Conservation (phyloP, 2,113 vertebrate genomes). For the Montifringilla adamsi region DNA sequence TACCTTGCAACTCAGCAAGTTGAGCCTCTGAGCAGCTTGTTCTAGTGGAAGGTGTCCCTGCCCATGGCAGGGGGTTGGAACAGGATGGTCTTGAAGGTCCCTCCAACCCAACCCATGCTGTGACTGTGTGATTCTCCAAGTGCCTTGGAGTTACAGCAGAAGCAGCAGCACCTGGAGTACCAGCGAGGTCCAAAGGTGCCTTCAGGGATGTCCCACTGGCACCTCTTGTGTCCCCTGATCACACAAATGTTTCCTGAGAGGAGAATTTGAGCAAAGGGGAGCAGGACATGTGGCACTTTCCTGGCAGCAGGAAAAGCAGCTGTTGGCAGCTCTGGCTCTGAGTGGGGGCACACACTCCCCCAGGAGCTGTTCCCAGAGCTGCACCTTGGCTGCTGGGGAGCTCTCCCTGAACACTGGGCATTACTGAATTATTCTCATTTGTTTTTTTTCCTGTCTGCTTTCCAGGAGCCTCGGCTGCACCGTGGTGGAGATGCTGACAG, state of each 20-base stretch:
- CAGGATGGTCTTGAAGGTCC: not conserved
- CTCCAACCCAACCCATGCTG: not conserved
- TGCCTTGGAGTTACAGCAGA: not conserved
- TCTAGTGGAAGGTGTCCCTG: not conserved
- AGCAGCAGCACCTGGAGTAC: not conserved
- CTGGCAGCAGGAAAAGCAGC: not conserved
- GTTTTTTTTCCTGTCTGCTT: not conserved
- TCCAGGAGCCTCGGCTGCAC: slow-evolving; percentile 93
- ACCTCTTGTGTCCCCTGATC: not conserved
- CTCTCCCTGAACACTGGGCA: not conserved
- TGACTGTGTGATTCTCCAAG: not conserved
- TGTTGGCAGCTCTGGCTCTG: not conserved
- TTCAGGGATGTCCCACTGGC: not conserved
- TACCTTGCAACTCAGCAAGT: not conserved
- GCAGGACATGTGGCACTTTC: not conserved
- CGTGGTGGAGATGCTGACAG: slow-evolving; percentile 95
- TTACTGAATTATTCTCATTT: not conserved
- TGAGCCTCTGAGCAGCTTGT: not conserved
- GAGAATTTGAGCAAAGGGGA: not conserved
- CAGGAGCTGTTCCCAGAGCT: not conserved
- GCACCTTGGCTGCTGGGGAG: not conserved
- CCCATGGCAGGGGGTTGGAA: not conserved
- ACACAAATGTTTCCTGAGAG: not conserved
- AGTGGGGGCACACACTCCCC: not conserved
- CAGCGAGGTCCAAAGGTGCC: accelerated